These are phyloP conservation scores for Oreochromis grahami DNA, from an alignment of 2,797 vertebrate species.

Conservation along the genomic window DNA sequence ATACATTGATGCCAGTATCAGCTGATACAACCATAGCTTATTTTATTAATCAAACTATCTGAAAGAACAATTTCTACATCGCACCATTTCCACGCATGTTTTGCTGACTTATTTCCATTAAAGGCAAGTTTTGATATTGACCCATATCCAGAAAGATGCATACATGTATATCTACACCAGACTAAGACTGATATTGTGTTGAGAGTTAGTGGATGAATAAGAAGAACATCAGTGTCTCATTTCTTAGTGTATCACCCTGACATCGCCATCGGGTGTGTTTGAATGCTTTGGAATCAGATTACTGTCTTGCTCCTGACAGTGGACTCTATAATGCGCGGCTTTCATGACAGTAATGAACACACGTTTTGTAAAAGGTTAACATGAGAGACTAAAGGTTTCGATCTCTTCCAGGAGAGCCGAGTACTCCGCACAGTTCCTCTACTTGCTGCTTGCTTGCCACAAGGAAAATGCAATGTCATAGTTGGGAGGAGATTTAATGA, in stretches of 20 bases:
- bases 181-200: background rate
- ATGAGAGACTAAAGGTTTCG: background rate
- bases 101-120: background rate
- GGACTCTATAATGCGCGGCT: background rate
- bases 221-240: background rate
- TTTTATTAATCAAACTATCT: background rate
- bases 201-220: background rate
- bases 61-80: background rate
- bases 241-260: background rate
- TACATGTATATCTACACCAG: background rate
- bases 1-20: background rate
- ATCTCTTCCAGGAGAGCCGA: slow-evolving; percentile 83
- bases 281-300: background rate
- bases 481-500: slow-evolving; percentile 91
- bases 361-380: background rate
- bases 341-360: background rate
- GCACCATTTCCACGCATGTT: background rate
- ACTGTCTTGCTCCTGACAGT: background rate
- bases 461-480: slow-evolving; percentile 88
- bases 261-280: background rate
- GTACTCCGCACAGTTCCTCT: slow-evolving; percentile 94
- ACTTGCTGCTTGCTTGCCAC: slow-evolving; percentile 88
- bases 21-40: background rate
- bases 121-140: background rate
- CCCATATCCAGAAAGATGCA: background rate